Conservation (phyloP, 92 coral and sea anemone species). For the Zoanthus sociatus region DNA sequence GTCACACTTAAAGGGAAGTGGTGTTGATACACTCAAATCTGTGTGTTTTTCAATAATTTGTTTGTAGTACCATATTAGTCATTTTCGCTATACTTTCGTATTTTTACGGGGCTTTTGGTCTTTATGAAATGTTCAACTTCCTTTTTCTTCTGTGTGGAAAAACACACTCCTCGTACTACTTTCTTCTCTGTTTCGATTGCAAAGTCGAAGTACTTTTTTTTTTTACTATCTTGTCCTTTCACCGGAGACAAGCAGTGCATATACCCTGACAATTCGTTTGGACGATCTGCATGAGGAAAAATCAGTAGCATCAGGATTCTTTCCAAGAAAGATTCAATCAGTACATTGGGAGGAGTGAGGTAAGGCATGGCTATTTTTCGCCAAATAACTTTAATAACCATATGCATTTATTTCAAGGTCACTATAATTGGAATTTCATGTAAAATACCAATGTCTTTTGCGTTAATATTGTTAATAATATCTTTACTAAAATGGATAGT, state of each 20-base stretch:
- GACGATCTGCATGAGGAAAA: slow-evolving; percentile 18
- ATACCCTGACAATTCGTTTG: slow-evolving; percentile 10
- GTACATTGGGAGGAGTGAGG: slow-evolving; percentile 19
- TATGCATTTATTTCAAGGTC: slow-evolving; percentile 18
- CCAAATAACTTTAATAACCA: slow-evolving; percentile 11
- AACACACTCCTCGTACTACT: slow-evolving; percentile 14
- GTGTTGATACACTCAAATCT: slow-evolving; percentile 27
- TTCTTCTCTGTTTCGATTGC: slow-evolving; percentile 13
- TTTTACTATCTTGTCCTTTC: neutral
- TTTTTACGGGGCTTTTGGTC: neutral
- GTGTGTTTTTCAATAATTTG: slow-evolving; percentile 18
- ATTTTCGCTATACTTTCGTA: slow-evolving; percentile 24
- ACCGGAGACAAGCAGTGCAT: slow-evolving; percentile 3
- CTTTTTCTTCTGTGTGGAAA: slow-evolving; percentile 22
- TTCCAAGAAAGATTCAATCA: slow-evolving; percentile 14
- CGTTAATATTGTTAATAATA: neutral
- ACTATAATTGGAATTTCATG: slow-evolving; percentile 6
- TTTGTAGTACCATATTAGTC: slow-evolving; percentile 2
- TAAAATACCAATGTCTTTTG: slow-evolving; percentile 4
- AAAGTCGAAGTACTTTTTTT: slow-evolving; percentile 18
- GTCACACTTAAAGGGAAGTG: slow-evolving; percentile 28
- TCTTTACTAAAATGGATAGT: slow-evolving; percentile 12
- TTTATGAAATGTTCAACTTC: slow-evolving; percentile 14
- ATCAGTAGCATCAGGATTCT: slow-evolving; percentile 7
- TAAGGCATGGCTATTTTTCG: slow-evolving; percentile 19